These are phyloP conservation scores for Cataglyphis altisquamis DNA, from an alignment of 2,888 invertebrate species.

Conservation along the genomic window DNA sequence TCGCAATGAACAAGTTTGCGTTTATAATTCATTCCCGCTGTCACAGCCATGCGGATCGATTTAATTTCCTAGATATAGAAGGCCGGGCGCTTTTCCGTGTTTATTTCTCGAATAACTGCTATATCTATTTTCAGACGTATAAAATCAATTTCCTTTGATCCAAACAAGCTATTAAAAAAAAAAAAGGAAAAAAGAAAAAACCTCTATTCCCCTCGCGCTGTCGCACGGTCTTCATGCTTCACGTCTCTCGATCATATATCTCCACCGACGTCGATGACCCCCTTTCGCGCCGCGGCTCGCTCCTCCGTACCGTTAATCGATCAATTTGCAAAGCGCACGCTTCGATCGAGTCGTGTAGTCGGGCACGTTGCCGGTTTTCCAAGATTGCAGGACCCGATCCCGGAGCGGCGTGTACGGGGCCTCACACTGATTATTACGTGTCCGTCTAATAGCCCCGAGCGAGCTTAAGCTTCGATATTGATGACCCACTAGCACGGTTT, in stretches of 20 bases:
- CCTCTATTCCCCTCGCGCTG: constrained; percentile 18
- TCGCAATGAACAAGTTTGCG: not conserved
- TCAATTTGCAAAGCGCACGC: constrained; percentile 72
- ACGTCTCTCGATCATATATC: constrained; percentile 54
- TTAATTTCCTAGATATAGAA: not conserved
- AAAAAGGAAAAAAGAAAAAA: not conserved
- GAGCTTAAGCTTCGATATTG: constrained; percentile 51
- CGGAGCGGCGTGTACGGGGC: constrained; percentile 10
- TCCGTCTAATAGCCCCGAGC: constrained; percentile 49
- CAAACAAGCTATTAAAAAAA: constrained; percentile 21
- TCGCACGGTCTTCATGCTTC: constrained; percentile 17
- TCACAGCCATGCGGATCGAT: not conserved
- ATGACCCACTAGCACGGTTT: constrained; percentile 58
- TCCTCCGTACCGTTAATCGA: constrained; percentile 77
- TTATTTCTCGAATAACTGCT: not conserved
- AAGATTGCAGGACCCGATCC: constrained; percentile 41
- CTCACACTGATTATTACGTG: constrained; percentile 54
- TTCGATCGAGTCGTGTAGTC: constrained; percentile 32
- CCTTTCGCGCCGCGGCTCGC: constrained; percentile 57
- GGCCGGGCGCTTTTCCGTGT: too few relatives aligned
- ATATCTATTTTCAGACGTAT: too few relatives aligned
- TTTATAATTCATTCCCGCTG: constrained; percentile 7
- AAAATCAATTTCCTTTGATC: not conserved
- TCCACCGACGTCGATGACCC: constrained; percentile 49
- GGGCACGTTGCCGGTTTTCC: constrained; percentile 35